These are phyloP conservation scores for Euphydryas editha DNA, from an alignment of 2,888 invertebrate species.

Conservation along the genomic window DNA sequence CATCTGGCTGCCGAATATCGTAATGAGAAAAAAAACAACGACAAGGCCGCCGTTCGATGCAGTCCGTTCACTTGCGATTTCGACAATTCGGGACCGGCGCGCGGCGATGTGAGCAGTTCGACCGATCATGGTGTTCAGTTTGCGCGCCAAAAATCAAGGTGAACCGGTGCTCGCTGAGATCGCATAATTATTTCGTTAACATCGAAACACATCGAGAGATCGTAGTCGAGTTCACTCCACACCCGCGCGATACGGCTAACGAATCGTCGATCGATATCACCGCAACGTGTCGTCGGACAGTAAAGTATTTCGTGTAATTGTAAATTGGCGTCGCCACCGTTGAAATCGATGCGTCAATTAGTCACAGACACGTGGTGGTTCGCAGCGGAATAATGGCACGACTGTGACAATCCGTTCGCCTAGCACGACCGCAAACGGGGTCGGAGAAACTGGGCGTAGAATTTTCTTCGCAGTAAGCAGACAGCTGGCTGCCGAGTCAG, in stretches of 20 bases:
- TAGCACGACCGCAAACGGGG: conserved; percentile 49
- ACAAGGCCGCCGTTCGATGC: conserved; percentile 68
- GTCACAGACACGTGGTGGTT: conserved; percentile 63
- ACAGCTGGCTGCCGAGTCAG: conserved; percentile 24
- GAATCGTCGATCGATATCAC: conserved; percentile 16
- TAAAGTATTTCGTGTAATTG: conserved; percentile 12
- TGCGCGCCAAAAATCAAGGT: conserved; percentile 74
- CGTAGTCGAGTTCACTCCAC: background rate
- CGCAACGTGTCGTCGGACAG: conserved; percentile 14
- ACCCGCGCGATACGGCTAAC: background rate
- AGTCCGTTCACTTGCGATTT: conserved; percentile 80
- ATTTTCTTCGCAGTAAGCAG: conserved; percentile 51
- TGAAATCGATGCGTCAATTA: conserved; percentile 51
- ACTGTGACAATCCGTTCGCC: conserved; percentile 30
- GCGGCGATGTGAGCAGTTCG: conserved; percentile 20
- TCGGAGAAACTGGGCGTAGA: conserved; percentile 56
- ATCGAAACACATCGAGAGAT: conserved; percentile 2
- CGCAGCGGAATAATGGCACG: conserved; percentile 45
- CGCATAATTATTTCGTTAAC: conserved; percentile 35
- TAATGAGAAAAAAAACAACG: conserved; percentile 63
- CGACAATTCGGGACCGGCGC: conserved; percentile 43
- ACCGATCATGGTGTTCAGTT: conserved; percentile 39
- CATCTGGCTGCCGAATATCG: conserved; percentile 64
- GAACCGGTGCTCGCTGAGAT: conserved; percentile 54
- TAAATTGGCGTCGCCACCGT: conserved; percentile 9